These are phyloP conservation scores for Solea solea DNA, from an alignment of 2,113 vertebrate genomes.

Conservation along the genomic window DNA sequence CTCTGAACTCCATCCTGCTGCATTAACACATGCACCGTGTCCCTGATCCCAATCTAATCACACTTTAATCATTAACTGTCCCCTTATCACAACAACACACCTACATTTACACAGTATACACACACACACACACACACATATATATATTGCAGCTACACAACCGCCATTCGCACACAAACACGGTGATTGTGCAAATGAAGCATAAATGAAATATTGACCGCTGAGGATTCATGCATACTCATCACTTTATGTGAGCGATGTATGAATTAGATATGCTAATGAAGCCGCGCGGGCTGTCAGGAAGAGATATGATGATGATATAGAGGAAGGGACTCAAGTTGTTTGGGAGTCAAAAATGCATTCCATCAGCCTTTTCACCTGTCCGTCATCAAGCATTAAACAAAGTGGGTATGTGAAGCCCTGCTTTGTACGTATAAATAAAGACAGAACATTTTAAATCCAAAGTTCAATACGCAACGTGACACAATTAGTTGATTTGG, in stretches of 20 bases:
- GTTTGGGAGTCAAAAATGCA: constrained; percentile 6
- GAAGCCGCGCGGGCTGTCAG: constrained; percentile 31
- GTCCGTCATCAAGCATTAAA: background rate
- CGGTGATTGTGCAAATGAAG: constrained; percentile 48
- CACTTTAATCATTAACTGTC: constrained; percentile 69
- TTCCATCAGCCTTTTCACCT: constrained; percentile 32
- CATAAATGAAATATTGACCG: constrained; percentile 70
- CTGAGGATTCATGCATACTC: constrained; percentile 58
- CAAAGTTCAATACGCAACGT: too few relatives aligned
- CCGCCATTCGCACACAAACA: constrained; percentile 4
- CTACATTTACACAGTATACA: background rate
- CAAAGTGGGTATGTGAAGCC: background rate
- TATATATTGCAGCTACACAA: constrained; percentile 14
- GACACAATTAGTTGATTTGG: too few relatives aligned
- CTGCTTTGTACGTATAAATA: too few relatives aligned
- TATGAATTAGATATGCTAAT: constrained; percentile 69
- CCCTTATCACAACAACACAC: constrained; percentile 34
- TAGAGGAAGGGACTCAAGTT: constrained; percentile 34
- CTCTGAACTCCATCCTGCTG: constrained; percentile 43
- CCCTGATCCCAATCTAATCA: constrained; percentile 60
- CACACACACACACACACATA: constrained; percentile 12
- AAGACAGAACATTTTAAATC: too few relatives aligned
- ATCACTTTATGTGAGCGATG: constrained; percentile 54
- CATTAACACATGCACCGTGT: constrained; percentile 20
- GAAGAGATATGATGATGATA: constrained; percentile 46